These are phyloP conservation scores for Copidosoma aretas DNA, from an alignment of 2,888 invertebrate species.

Conservation along the genomic window DNA sequence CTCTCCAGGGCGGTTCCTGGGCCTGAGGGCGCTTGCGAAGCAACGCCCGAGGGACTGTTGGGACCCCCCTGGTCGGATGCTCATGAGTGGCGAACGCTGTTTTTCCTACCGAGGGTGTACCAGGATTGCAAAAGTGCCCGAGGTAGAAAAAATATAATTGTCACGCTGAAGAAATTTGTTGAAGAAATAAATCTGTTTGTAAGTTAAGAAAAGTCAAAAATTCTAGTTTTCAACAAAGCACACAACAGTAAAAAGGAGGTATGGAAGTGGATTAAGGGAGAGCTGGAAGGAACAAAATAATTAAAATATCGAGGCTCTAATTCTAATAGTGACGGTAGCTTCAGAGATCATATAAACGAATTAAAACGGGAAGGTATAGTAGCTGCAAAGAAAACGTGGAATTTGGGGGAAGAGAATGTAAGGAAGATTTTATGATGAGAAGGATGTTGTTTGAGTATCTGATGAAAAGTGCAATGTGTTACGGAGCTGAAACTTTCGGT, in stretches of 20 bases:
- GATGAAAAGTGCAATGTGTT: neutral
- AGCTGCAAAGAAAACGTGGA: neutral
- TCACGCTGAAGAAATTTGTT: neutral
- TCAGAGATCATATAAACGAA: neutral
- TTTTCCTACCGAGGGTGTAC: too few species aligned
- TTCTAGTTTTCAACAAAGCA: neutral
- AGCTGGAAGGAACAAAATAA: too few species aligned
- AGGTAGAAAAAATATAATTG: constrained; percentile 4
- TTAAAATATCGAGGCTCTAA: too few species aligned
- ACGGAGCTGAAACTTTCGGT: neutral
- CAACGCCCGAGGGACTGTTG: too few species aligned
- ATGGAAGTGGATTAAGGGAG: neutral
- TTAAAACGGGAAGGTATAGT: neutral
- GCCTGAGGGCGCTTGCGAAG: too few species aligned
- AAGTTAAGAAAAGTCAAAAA: neutral
- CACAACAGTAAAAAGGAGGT: neutral
- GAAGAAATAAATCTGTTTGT: neutral
- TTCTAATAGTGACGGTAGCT: neutral
- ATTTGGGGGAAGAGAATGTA: neutral
- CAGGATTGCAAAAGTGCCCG: too few species aligned
- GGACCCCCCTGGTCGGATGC: too few species aligned
- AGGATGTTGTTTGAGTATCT: neutral
- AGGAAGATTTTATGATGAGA: neutral
- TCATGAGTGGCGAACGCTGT: too few species aligned
- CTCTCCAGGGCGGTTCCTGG: too few species aligned